Evolutionary conservation across 2,888 invertebrate genomes (phyloP), one percentile per base, ranked within the genome.

Genomic region (Conus canariensis): DNA sequence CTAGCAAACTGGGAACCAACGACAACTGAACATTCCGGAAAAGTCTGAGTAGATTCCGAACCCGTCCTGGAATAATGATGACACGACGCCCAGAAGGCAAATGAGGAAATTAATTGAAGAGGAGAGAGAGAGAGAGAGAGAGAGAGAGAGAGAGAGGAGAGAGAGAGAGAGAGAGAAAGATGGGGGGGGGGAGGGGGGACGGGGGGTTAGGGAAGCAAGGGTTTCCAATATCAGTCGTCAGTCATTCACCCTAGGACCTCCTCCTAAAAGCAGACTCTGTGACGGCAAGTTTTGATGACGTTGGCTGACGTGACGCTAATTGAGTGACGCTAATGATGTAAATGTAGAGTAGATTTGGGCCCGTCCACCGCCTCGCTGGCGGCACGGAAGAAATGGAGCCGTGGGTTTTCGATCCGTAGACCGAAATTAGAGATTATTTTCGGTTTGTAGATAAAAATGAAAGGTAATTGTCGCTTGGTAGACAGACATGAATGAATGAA

Each of bases 251-350:
- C 22, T 25, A 77, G 7, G 77, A 77, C 14, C 30, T 30, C 10
- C 60, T n/a, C 30, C 60, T 3, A 16, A 64, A 64, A 22, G 22
- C 25, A 58, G 25, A 58, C 16, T 7, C 5, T 1, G 56, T 82
- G 82, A 58, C 19, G 58, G 10, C 45, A 45, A 56, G 56, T 56
- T 16, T 56, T 16, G 56, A 82, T 56, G 82, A 82, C 56, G 82
- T 58, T 16, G 10, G 56, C 19, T 82, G 82, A 56, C 56, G 58
- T 82, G 82, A 82, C 82, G 56, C 82, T 82, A 82, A 82, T 82
- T 82, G 82, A 56, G 7, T 82, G 82, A 19, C 82, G 22, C 58
- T 82, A 82, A 82, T 82, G 82, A 82, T 82, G 82, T 82, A 10
- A 82, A 58, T 58, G 6, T 56, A 56, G 56, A 82, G 80, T 25